Evolutionary conservation across 2,888 invertebrate species (phyloP), one percentile per base, ranked within the genome.

Genomic region (Sussaba pulchella): DNA sequence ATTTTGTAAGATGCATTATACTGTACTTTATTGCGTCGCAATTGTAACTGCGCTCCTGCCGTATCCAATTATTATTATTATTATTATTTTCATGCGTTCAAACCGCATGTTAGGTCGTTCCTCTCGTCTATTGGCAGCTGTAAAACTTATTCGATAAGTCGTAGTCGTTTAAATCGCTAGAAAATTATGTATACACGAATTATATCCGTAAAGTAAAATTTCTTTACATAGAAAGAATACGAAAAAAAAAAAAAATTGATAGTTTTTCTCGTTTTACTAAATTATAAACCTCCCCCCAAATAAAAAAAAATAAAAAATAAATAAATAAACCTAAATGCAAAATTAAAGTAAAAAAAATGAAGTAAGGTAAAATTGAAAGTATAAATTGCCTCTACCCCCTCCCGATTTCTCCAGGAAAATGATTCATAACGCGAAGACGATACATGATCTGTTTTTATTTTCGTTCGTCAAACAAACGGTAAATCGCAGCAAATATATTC

Each of bases 11-110:
- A 78, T 81, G 82, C 87, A 86, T 87, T 87, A 84, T 85, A 84
- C 83, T 87, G 83, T 86, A 88, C 12, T 54, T 59, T 12, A 43
- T 61, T 61, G 59, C 31, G 59, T 59, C 50, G 70, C 64, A 57
- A 66, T 79, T 66, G 61, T 75, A 75, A 66, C 59, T 75, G 71
- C 75, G 79, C 71, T 67, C 64, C 63, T 69, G 73, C 85, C 86
- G 88, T 90, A 89, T 88, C 87, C 85, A 85, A n/a, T n/a, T n/a
- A n/a, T n/a, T n/a, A n/a, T 84, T 81, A 82, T 88, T 87, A 41
- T 50, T 64, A 52, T 77, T 61, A 61, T 57, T 36, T 36, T 39
- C 41, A 86, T 87, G 87, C 87, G 81, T 78, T 79, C 87, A 26
- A 88, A 86, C 82, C 84, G 86, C 83, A 84, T 84, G 86, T 85